These are phyloP conservation scores for Orchesella flavescens DNA, from an alignment of 2,888 invertebrate genomes.

Conservation along the genomic window DNA sequence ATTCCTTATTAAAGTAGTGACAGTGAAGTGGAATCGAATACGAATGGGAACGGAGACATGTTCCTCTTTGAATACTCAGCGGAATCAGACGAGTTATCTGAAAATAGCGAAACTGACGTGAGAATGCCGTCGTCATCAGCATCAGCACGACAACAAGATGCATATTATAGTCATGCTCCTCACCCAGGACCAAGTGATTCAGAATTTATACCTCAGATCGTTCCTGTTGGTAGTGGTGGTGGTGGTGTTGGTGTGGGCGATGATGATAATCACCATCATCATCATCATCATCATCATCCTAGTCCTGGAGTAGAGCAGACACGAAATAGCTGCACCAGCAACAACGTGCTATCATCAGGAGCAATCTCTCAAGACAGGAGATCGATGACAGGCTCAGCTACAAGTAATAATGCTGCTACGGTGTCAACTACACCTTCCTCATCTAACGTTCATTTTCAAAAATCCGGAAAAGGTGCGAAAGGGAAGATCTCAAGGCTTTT, in stretches of 20 bases:
- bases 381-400: no score
- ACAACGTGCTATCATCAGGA: no score
- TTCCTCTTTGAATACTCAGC: conserved; percentile 63
- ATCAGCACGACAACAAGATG: neutral
- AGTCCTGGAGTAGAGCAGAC: neutral
- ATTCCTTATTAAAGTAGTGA: conserved; percentile 62
- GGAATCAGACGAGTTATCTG: conserved; percentile 26
- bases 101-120: neutral
- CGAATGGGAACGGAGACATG: conserved; percentile 65
- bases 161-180: no score
- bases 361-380: no score
- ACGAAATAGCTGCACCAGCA: neutral
- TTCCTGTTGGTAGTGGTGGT: no score
- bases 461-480: conserved; percentile 50
- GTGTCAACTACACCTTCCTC: no score
- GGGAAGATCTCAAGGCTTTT: conserved; percentile 67
- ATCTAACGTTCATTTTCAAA: conserved; percentile 14
- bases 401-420: no score
- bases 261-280: no score
- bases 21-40: conserved; percentile 62
- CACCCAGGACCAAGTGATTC: no score
- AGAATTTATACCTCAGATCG: no score
- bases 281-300: neutral
- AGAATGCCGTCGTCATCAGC: neutral
- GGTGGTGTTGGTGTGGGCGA: no score